Evolutionary conservation across 2,113 vertebrate species (phyloP), one percentile per base, ranked within the genome.

Genomic region (Blennius ocellaris): DNA sequence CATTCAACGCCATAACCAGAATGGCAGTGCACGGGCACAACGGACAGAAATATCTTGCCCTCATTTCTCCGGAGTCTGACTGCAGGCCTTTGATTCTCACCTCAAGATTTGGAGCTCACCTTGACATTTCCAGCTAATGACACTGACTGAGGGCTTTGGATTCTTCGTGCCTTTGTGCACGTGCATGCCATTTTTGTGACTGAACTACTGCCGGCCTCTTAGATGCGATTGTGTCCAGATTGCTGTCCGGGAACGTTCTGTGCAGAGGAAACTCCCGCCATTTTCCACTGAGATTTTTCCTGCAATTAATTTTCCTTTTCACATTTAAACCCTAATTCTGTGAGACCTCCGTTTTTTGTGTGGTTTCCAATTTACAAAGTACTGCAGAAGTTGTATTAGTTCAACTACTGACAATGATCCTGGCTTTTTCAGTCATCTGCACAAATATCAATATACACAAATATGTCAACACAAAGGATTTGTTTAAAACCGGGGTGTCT

Each of bases 51-150:
- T 81, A 73, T 72, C 65, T 38, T 7, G 2, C 30, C 48, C 69
- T 53, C 38, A 36, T 75, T 41, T n/a, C 83, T 52, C 76, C 63
- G 71, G 75, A 75, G 81, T 49, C 69, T 53, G 48, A 17, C 48
- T 58, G 54, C 72, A 56, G 44, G 11, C 49, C 45, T 36, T 49
- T 54, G 51, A 62, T 58, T 59, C 15, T 83, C 64, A 54, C 57
- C 62, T 11, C 55, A 69, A 65, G 54, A 71, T 78, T 54, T 11
- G 1, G 45, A 52, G 76, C 65, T 76, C 80, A 90, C 86, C 86
- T 91, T 85, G 82, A 90, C 90, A 88, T 87, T 90, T 89, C 60
- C 50, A 58, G 73, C 73, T 89, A 90, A 89, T 81, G 70, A 85
- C 74, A 67, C 76, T 50, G 58, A 72, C 81, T 15, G 50, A 84